Evolutionary conservation across 1,140 invertebrate genomes (phyloP), one percentile per base, ranked within the genome.

Genomic region (Meloidogyne chitwoodi): DNA sequence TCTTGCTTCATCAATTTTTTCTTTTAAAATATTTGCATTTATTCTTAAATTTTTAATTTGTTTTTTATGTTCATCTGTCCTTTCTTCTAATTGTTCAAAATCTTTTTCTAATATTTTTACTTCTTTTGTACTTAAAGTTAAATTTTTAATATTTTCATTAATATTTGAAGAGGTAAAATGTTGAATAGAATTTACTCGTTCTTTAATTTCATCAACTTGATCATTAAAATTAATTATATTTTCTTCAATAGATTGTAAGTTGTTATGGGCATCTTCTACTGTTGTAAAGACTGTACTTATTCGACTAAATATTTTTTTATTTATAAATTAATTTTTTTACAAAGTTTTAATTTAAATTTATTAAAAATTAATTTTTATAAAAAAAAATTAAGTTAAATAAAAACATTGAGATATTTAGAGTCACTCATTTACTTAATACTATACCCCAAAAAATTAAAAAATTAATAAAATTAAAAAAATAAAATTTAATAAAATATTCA

Each of bases 1-100:
- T 71, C 84, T 73, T 24, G 85, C 86, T 66, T 86, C 86, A 44
- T 83, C 80, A 56, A 86, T 86, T 63, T 83, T 87, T 44, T 86
- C 85, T 72, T 83, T 83, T 3, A 86, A 72, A 22, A 85, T 44
- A 31, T 71, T 67, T 31, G 87, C 44, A 26, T 86, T 72, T 31
- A 74, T 56, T n/a, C 65, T 41, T 29, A 82, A 79, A 29, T n/a
- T 61, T 31, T 67, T 68, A n/a, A 83, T 72, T 65, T 82, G 68
- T 29, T 63, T 41, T 26, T 64, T n/a, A 65, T 83, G 81, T n/a
- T 38, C 63, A 0, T 81, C 67, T 38, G 81, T 64, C 2, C 79
- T 68, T n/a, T 41, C 67, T 66, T 66, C 56, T 24, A 82, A 56
- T 19, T 66, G 22, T n/a, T 69, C 66, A 61, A 82, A 69, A 12